Evolutionary conservation across 2,888 invertebrate genomes (phyloP), one percentile per base, ranked within the genome.

Genomic region (Hemicrepidius hirtus): DNA sequence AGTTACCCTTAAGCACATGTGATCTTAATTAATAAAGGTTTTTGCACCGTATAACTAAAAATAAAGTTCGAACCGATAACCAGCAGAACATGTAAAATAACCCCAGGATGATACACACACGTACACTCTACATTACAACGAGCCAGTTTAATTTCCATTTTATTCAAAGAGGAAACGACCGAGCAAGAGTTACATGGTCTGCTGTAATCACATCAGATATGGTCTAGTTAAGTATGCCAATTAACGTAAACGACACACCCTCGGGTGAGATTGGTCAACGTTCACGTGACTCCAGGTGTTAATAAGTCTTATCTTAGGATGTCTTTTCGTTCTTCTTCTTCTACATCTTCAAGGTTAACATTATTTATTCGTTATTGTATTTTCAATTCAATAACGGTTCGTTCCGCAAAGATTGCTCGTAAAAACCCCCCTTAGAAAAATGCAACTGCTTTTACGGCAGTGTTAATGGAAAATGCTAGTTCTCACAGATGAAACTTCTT

Each of bases 221-320:
- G 77, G 77, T 72, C 79, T 80, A 76, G 80, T 80, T 78, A 80
- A 78, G 80, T 81, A 82, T 83, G 83, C 83, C 84, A 84, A 84
- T 84, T 84, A 84, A 81, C 78, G 79, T 71, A 74, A 80, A 78
- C 80, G 82, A 83, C 82, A 82, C 81, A 83, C 83, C 84, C 83
- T 83, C 79, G 79, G 77, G 79, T 80, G 80, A 79, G 81, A 82
- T 80, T 78, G 77, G 79, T 75, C 71, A 77, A 71, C 60, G 71
- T 77, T 81, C 81, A 84, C 82, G 83, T 84, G 83, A 82, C 81
- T 74, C 80, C 82, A 83, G 83, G 84, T 84, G 84, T 84, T 84
- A 84, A 84, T 84, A 82, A 79, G 84, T 68, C 74, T 81, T 82
- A 82, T 82, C 82, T 76, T 24, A 21, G 44, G 28, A 64, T 74